Conservation (phyloP, 2,797 vertebrate species). For the Channa striata region DNA sequence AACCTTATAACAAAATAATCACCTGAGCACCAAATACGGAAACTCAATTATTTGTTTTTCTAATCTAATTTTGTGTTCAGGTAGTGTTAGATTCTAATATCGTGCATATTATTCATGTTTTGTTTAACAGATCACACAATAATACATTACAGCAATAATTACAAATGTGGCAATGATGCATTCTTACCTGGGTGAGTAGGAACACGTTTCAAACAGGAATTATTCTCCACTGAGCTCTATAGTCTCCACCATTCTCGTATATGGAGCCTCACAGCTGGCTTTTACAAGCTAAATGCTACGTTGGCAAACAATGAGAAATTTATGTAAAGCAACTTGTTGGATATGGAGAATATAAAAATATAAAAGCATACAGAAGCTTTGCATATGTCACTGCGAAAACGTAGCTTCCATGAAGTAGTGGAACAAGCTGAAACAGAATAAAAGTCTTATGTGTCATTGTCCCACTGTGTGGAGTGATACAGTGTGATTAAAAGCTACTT, state of each 20-base stretch:
- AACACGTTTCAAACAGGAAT: constrained; percentile 29
- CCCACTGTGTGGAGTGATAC: background rate
- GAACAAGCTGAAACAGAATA: background rate
- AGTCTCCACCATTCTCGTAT: background rate
- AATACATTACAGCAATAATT: constrained; percentile 44
- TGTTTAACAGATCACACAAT: constrained; percentile 12
- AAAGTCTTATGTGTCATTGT: no score
- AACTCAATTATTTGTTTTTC: constrained; percentile 16
- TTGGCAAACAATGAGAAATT: background rate
- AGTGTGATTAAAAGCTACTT: background rate
- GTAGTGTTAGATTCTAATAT: constrained; percentile 15
- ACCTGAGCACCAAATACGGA: constrained; percentile 10
- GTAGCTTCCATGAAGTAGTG: background rate
- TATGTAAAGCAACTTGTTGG: background rate
- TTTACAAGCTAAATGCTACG: background rate
- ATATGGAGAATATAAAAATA: background rate
- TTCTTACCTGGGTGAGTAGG: background rate
- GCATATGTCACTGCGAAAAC: background rate
- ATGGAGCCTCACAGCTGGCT: background rate
- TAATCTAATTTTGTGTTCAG: constrained; percentile 20
- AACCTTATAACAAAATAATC: constrained; percentile 18
- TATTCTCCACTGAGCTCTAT: constrained; percentile 5
- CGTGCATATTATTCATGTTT: constrained; percentile 31
- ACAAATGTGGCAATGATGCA: constrained; percentile 41
- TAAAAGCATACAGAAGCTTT: background rate